Percentiles rank a stretch among this genome's conserved stretches.
Conservation (phyloP, 2,113 vertebrate genomes). For the Daboia siamensis region DNA sequence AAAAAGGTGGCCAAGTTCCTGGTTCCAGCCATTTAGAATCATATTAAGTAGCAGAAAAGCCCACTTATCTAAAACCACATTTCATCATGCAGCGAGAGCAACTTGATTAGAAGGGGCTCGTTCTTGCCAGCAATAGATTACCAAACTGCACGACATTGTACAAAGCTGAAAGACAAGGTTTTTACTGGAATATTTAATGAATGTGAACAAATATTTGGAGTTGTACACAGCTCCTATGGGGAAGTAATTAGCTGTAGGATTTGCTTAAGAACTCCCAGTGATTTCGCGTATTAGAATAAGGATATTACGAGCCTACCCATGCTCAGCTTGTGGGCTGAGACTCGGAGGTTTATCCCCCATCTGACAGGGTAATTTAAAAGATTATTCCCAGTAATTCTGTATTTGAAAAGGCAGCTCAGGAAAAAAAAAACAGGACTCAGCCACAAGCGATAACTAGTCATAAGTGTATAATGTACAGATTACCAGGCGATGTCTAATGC, state of each 20-base stretch:
- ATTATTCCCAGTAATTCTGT: slow-evolving; percentile 16
- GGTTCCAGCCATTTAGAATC: slow-evolving; percentile 8
- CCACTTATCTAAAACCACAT: background rate
- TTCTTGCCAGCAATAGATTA: slow-evolving; percentile 2
- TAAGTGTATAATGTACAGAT: background rate
- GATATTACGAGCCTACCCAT: background rate
- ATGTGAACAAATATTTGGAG: slow-evolving; percentile 30
- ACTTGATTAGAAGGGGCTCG: slow-evolving; percentile 31
- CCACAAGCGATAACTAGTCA: background rate
- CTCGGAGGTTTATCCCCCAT: slow-evolving; percentile 1
- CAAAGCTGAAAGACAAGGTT: background rate
- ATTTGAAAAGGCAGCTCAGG: background rate
- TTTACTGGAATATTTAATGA: slow-evolving; percentile 27
- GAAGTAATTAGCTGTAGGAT: slow-evolving; percentile 29
- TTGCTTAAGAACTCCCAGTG: slow-evolving; percentile 26
- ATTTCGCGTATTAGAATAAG: slow-evolving; percentile 10
- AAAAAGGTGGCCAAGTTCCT: slow-evolving; percentile 12
- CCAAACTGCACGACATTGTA: background rate
- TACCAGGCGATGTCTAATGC: background rate
- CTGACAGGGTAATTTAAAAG: slow-evolving; percentile 15
- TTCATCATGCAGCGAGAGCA: background rate
- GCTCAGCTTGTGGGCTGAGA: background rate
- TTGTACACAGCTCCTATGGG: slow-evolving; percentile 15
- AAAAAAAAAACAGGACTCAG: background rate
- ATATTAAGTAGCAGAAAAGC: background rate